These are phyloP conservation scores for Macroteleia sp. DNA, from an alignment of 2,888 invertebrate species.

Conservation along the genomic window DNA sequence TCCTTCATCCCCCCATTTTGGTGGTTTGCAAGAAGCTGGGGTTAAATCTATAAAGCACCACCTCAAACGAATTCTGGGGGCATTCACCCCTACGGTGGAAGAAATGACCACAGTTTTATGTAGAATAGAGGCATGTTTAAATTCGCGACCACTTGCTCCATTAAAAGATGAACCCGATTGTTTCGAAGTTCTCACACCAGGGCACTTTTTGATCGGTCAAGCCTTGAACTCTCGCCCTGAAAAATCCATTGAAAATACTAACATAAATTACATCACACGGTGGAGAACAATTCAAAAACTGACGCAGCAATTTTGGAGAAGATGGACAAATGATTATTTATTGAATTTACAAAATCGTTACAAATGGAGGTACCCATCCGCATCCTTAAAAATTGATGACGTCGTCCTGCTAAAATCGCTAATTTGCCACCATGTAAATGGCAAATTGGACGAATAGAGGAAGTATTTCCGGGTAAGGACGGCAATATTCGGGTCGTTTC, in stretches of 20 bases:
- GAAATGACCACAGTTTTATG: conserved; percentile 4
- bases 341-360: neutral
- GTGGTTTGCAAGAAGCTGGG: conserved; percentile 1
- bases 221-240: neutral
- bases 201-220: neutral
- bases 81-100: conserved; percentile 5
- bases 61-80: neutral
- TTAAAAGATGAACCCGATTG: neutral
- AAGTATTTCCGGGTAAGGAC: neutral
- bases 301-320: neutral
- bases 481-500: neutral
- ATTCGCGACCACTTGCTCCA: conserved; percentile 1
- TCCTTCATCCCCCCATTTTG: neutral
- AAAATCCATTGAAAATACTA: neutral
- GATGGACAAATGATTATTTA: neutral
- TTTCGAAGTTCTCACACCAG: neutral
- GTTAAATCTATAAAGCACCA: neutral
- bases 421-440: neutral
- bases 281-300: neutral
- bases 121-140: conserved; percentile 5
- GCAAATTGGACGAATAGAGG: neutral
- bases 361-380: neutral
- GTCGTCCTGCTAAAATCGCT: neutral
- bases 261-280: neutral
- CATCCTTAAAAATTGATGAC: neutral